Evolutionary conservation across 2,888 invertebrate genomes (phyloP), one percentile per base, ranked within the genome.

Genomic region (Eupithecia subumbrata): DNA sequence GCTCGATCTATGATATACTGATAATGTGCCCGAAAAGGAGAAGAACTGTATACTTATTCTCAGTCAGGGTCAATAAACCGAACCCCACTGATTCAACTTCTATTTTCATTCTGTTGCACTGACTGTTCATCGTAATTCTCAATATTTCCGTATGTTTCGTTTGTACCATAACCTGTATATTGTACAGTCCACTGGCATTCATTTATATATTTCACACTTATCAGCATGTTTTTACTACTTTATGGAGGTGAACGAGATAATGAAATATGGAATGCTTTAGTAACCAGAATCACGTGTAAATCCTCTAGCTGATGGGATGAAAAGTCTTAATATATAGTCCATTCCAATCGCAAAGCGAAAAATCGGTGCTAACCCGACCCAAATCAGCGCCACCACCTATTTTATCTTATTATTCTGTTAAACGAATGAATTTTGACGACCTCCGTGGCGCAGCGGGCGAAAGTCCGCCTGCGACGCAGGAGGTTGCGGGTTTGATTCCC

Each of bases 11-110:
- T n/a, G n/a, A n/a, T n/a, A n/a, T n/a, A n/a, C n/a, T n/a, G n/a
- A n/a, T n/a, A n/a, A n/a, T n/a, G n/a, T n/a, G n/a, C n/a, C n/a
- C n/a, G n/a, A n/a, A n/a, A n/a, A n/a, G n/a, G n/a, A n/a, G n/a
- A n/a, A n/a, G n/a, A n/a, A n/a, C n/a, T n/a, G n/a, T n/a, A n/a
- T n/a, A n/a, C 52, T n/a, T n/a, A 56, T 56, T n/a, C 22, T 48
- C 48, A 63, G 30, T 60, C 66, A 79, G 76, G 81, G 81, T 79
- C 81, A 81, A 76, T 79, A 81, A 81, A 79, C 78, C 78, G 66
- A 75, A 74, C 72, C 78, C 64, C 66, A 69, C 37, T 25, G 72
- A 72, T 74, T 77, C 60, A 52, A 71, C 68, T 77, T 68, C 73
- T 77, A 77, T 75, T 77, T 77, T 72, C 66, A 68, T 75, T 74